Evolutionary conservation across 2,113 vertebrate genomes (phyloP).

Genomic region (Triplophysa tibetana): DNA sequence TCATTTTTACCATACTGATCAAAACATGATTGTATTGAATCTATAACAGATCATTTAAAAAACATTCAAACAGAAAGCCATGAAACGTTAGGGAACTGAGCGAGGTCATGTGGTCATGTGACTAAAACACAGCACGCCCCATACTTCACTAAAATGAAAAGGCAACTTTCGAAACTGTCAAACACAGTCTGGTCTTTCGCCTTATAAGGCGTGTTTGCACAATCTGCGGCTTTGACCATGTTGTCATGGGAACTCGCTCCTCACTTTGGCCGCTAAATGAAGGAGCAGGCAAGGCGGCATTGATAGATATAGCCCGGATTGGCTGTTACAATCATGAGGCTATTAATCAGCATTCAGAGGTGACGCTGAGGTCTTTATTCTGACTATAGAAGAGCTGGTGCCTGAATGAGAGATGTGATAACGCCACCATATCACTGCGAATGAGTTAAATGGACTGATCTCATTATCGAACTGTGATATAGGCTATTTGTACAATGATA

Average conservation of each 20-base stretch:
- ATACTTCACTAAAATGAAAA: constrained; percentile 24
- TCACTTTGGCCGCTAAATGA: constrained; percentile 57
- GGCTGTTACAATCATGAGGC: constrained; percentile 42
- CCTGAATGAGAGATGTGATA: background rate
- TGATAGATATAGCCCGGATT: constrained; percentile 56
- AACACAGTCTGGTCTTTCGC: constrained; percentile 43
- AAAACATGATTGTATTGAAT: too few species aligned
- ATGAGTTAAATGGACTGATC: background rate
- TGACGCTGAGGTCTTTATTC: background rate
- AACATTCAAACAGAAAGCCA: background rate
- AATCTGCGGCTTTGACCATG: constrained; percentile 51
- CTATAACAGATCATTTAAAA: too few species aligned
- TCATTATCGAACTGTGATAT: background rate
- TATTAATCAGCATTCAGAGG: constrained; percentile 54
- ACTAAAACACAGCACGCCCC: constrained; percentile 17
- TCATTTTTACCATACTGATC: too few species aligned
- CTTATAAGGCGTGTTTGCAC: constrained; percentile 48
- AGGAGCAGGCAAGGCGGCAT: constrained; percentile 49
- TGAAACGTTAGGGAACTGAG: background rate
- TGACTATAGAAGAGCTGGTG: background rate
- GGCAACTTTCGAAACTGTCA: constrained; percentile 25
- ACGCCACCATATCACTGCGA: background rate
- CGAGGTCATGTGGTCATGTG: constrained; percentile 4
- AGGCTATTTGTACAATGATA: too few species aligned
- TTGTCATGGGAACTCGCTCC: constrained; percentile 59